Evolutionary conservation across 2,888 invertebrate genomes (phyloP).

Genomic region (Plemyria rubiginata): DNA sequence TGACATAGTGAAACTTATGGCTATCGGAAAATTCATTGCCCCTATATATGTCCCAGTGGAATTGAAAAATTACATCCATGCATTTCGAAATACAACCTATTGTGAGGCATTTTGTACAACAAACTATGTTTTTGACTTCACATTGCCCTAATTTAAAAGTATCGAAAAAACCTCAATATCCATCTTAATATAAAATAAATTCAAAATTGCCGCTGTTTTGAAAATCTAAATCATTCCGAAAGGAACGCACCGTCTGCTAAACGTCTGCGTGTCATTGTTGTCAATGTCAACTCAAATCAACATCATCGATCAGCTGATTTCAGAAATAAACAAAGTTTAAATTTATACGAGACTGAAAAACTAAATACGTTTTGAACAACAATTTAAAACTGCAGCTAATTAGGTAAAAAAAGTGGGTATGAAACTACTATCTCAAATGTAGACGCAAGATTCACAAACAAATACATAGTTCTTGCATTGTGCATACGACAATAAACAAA

Average conservation of each 20-base stretch:
- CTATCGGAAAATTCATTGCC: conserved; percentile 88
- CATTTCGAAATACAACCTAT: conserved; percentile 86
- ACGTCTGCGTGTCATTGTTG: conserved; percentile 15
- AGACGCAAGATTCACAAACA: too few species aligned
- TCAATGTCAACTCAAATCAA: conserved; percentile 13
- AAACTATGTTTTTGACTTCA: conserved; percentile 73
- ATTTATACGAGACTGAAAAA: not conserved
- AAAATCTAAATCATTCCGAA: conserved; percentile 6
- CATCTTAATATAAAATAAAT: not conserved
- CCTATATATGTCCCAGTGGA: conserved; percentile 90
- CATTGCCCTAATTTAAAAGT: conserved; percentile 49
- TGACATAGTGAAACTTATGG: conserved; percentile 89
- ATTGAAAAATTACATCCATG: conserved; percentile 89
- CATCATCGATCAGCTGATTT: conserved; percentile 30
- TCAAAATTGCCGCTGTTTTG: conserved; percentile 23
- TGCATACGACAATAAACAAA: conserved; percentile 11
- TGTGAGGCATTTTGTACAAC: conserved; percentile 66
- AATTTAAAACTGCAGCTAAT: not conserved
- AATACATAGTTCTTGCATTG: not conserved
- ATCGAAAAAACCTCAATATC: not conserved
- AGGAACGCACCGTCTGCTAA: conserved; percentile 9
- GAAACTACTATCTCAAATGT: not conserved
- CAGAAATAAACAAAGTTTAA: conserved; percentile 1
- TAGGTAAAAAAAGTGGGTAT: conserved; percentile 5
- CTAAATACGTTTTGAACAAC: not conserved